phyloP scores from a whole-genome alignment of 2,113 vertebrate species.

The Tauraco erythrolophus region DNA sequence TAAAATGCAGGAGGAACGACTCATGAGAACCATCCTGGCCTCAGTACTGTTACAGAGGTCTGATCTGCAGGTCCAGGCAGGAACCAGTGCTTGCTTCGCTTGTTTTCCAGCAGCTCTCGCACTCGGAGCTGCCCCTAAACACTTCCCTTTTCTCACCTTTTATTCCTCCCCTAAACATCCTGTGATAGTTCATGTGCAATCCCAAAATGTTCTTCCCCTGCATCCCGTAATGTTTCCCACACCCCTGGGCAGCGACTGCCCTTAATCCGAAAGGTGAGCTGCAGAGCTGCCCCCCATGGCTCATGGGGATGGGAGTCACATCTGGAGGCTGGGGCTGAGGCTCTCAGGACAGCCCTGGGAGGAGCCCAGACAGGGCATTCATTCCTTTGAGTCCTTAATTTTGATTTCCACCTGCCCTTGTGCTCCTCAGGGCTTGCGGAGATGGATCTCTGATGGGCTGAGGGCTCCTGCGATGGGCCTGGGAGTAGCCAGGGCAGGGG shows the following conservation, averaged over 20 bases:
- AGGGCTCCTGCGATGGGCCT: not conserved
- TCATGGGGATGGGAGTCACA: not conserved
- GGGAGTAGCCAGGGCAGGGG: not conserved
- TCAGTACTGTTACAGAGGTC: too few species aligned
- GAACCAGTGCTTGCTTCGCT: fast-evolving
- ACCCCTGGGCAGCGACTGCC: not conserved
- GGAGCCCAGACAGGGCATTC: not conserved
- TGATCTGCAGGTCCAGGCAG: not conserved
- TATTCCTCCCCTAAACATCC: not conserved
- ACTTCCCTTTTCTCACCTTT: not conserved
- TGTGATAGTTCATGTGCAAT: not conserved
- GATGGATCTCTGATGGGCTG: not conserved
- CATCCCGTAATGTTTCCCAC: not conserved
- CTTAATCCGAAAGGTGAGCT: not conserved
- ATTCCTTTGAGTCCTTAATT: not conserved
- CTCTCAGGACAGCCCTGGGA: not conserved
- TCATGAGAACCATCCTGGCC: not conserved
- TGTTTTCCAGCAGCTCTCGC: not conserved
- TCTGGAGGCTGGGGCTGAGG: not conserved
- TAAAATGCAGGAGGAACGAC: not conserved
- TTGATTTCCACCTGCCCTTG: not conserved
- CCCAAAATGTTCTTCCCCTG: not conserved
- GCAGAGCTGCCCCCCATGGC: not conserved
- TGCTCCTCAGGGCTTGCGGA: not conserved
- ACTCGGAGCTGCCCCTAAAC: not conserved